Evolutionary conservation across 2,797 vertebrate genomes (phyloP), one percentile per base, ranked within the genome.

Genomic region (Sarcoramphus papa): DNA sequence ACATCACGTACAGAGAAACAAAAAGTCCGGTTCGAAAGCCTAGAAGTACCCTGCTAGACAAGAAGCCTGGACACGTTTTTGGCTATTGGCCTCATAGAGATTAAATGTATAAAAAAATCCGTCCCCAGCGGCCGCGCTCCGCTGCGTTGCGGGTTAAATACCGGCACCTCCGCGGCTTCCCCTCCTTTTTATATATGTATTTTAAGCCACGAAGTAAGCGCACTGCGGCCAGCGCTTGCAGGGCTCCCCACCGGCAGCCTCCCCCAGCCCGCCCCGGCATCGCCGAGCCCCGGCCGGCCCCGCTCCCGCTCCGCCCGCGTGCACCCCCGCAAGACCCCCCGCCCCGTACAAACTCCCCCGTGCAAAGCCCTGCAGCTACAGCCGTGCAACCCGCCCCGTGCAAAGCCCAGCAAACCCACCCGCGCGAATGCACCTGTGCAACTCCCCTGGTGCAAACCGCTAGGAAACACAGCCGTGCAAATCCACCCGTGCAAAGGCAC

Each of bases 1-100:
- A 57, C 35, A 53, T 3, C 60, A 31, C 4, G 6, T 27, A 70
- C 0, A 14, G 1, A 62, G 33, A 1, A 20, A 30, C 3, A 12
- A 31, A 72, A 37, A 43, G 43, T 25, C 19, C 23, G 4, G 13
- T 88, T 30, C 64, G 22, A 74, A 85, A 90, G 51, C 57, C 56
- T 87, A 14, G 27, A 69, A 85, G 43, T 15, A 33, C 19, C 35
- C 43, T 30, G 41, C 20, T 16, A 59, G 20, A 53, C 16, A 59
- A 80, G 16, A 56, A 88, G 33, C 59, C 40, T 22, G 53, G 10
- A 22, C 40, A 7, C 8, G 17, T 5, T 90, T 78, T 43, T 45
- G 53, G 53, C 82, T 74, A 40, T 0, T 17, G 3, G 63, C 33
- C 21, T 79, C 81, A 21, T 24, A 24, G 48, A 80, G 28, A 88